A percentile compares a stretch with the other conserved stretches of the same genome.
These are phyloP conservation scores for Hippocampus guttulatus DNA, from an alignment of 2,113 vertebrate genomes.

Conservation along the genomic window DNA sequence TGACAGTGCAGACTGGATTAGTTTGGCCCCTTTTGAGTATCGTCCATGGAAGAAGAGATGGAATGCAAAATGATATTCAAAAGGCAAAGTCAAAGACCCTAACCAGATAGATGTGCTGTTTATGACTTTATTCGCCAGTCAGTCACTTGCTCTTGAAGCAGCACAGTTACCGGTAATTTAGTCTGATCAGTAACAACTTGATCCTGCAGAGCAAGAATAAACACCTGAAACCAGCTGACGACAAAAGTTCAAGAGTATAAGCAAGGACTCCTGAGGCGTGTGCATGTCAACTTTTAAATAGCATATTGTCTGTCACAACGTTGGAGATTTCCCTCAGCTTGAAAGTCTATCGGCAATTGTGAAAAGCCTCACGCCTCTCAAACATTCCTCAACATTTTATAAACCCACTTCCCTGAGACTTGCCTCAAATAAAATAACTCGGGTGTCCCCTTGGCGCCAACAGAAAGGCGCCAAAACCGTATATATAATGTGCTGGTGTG, in stretches of 20 bases:
- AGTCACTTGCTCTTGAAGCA: neutral
- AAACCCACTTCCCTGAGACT: conserved; percentile 23
- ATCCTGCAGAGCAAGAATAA: neutral
- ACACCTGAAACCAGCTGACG: neutral
- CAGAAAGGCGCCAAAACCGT: conserved; percentile 39
- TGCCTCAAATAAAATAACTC: conserved; percentile 38
- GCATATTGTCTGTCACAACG: neutral
- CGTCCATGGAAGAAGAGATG: neutral
- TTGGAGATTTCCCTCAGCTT: neutral
- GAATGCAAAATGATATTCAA: neutral
- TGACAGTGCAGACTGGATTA: neutral
- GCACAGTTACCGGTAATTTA: neutral
- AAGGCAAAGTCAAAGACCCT: neutral
- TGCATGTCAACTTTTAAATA: neutral
- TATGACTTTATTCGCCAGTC: neutral
- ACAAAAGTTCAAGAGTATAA: neutral
- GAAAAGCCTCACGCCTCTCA: conserved; percentile 28
- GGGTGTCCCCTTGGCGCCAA: conserved; percentile 37
- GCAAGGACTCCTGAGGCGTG: neutral
- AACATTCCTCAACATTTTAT: conserved; percentile 20
- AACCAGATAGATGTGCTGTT: neutral
- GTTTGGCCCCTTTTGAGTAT: neutral
- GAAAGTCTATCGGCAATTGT: neutral
- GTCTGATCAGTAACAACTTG: neutral
- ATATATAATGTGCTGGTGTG: conserved; percentile 36